Evolutionary conservation across 2,113 vertebrate species (phyloP), one percentile per base, ranked within the genome.

Genomic region (Boulengeromyrus knoepffleri): DNA sequence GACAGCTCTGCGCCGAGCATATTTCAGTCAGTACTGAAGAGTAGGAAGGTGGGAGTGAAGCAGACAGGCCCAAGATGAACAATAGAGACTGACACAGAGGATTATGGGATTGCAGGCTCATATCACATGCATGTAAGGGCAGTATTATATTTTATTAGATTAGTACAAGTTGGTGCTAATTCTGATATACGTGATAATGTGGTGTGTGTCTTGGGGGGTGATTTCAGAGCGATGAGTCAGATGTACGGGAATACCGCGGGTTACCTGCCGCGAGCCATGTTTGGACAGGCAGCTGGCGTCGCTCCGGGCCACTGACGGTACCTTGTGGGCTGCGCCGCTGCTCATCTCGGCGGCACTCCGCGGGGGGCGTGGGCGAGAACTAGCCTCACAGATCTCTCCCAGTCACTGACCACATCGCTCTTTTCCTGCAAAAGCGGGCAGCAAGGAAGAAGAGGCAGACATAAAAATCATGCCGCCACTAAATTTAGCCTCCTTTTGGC

Each of bases 241-340:
- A 50, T 21, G 85, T 5, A 53, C 47, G 49, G 49, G 12, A 56
- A 47, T n/a, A 53, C 27, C 31, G 36, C 21, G 56, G 24, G 24
- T 45, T 96, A 97, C 97, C 96, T 97, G 97, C 80, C 96, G 95
- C 90, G 96, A 96, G 91, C 95, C 96, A 84, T 96, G 96, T 93
- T 97, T 97, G 50, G 96, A 97, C 70, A 96, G 97, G 84, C 24
- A 27, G 45, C 47, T 86, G 45, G 15, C 45, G 84, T 86, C 84
- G 15, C 47, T 12, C 24, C 47, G 47, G 9, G 84, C 9, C 45
- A 15, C 0, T 15, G 45, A 17, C 2, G 84, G 84, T 5, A 1
- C 27, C 47, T 86, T 86, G 4, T 80, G 36, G 31, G 3, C 36
- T 0, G 5, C 5, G 13, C 74, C 15, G 10, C 21, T 46, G 31